Evolutionary conservation across 2,888 invertebrate species (phyloP), one percentile per base, ranked within the genome.

Genomic region (Agrotis ipsilon): DNA sequence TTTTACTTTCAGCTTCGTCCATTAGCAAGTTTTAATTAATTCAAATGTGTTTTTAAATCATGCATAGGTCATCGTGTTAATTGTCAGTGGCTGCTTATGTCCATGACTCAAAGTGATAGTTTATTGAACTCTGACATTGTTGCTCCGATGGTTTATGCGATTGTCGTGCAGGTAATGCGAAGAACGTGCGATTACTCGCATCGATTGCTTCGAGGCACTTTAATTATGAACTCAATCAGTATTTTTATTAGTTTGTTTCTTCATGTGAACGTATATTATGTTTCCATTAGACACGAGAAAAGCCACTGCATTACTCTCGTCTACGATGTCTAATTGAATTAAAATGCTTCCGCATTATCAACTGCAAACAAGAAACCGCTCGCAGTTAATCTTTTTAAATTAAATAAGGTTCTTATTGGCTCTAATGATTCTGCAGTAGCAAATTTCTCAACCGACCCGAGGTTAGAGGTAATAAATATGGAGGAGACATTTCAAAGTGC

Each of bases 111-210:
- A 66, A 66, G 63, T 73, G 59, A 77, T 68, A 75, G 86, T 86
- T 86, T 85, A 70, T 85, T 86, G 78, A 86, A 86, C 80, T 86
- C 61, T 73, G 83, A 83, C 75, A 76, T 74, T 81, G 77, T 70
- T 58, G 18, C 21, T 27, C 16, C 32, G 46, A 24, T 55, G 49
- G 52, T 58, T 54, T 55, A 48, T 61, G 39, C 61, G 70, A 67
- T 59, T 66, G 62, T 61, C 70, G 70, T 68, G 54, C 59, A 62
- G 69, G 19, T 46, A 39, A 83, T 54, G 51, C 48, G 43, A 59
- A 48, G 21, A 55, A 52, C 19, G 9, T 63, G 80, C 82, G 49
- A 78, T 68, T 65, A 62, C 14, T 65, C 62, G 79, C 67, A 21
- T 51, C 66, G 45, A 70, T 62, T 71, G 27, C 24, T 60, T 60